Conservation (phyloP, 1,140 invertebrate genomes). For the Drosophila miranda region DNA sequence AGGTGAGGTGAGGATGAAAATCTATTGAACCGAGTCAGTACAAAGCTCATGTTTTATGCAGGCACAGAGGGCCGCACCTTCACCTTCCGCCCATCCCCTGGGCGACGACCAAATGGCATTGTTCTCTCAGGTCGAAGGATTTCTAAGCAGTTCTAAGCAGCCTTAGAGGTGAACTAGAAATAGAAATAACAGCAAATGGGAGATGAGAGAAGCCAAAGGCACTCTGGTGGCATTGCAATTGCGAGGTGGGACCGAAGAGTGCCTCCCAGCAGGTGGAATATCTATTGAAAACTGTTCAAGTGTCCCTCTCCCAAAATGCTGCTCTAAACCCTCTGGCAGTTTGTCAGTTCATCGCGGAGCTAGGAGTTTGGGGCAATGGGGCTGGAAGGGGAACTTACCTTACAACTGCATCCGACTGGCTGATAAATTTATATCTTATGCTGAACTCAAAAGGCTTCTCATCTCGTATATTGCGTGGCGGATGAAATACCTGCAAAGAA, state of each 20-base stretch:
- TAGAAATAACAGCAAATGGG: constrained; percentile 32
- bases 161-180: constrained; percentile 14
- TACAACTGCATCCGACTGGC: constrained; percentile 89
- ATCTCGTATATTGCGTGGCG: constrained; percentile 84
- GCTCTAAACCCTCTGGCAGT: not conserved
- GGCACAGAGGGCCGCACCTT: constrained; percentile 4
- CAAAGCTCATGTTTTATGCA: constrained; percentile 71
- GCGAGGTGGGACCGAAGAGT: not conserved
- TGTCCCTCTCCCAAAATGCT: constrained; percentile 14
- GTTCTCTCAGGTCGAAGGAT: constrained; percentile 48
- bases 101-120: constrained; percentile 54
- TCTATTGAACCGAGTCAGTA: constrained; percentile 31
- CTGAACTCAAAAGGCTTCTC: constrained; percentile 88
- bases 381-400: constrained; percentile 73
- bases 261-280: constrained; percentile 6
- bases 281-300: constrained; percentile 38
- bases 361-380: not conserved
- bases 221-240: constrained; percentile 39
- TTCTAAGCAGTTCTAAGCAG: constrained; percentile 42
- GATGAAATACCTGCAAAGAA: constrained; percentile 85
- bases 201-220: constrained; percentile 20
- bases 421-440: constrained; percentile 90
- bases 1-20: constrained; percentile 30
- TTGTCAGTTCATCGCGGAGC: constrained; percentile 13
- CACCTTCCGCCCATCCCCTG: constrained; percentile 28